Evolutionary conservation across 2,113 vertebrate species (phyloP), one percentile per base, ranked within the genome.

Genomic region (Melanostigma gelatinosum): DNA sequence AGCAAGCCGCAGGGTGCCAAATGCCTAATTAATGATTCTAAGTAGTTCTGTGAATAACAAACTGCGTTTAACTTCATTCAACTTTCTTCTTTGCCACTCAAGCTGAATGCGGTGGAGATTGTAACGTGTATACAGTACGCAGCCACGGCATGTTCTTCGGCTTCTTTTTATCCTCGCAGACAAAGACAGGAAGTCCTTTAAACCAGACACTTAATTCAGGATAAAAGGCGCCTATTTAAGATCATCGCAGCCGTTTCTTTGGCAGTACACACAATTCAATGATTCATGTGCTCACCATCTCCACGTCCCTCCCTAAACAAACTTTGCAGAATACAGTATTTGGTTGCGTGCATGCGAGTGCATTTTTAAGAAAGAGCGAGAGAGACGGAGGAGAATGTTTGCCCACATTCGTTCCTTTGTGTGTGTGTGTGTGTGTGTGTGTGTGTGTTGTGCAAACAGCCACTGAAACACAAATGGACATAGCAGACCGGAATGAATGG

Each of bases 241-340:
- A 77, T 32, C 50, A 68, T 80, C 67, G 68, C 65, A 76, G 68
- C 27, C 62, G 74, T 44, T 62, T 61, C 66, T 61, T 85, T 76
- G 70, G 55, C 40, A 32, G 20, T 6, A 86, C 83, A 76, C 86
- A 91, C 84, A 84, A 88, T 85, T 77, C 61, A 87, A 18, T 85
- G 54, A 76, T 69, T 71, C 67, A 70, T 68, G 34, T 54, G 63
- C 68, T 82, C 48, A 9, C 27, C 71, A 42, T 83, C 58, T 73
- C 70, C 54, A 10, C 22, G 72, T 80, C 77, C 52, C 85, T 87
- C 82, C 89, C 77, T 84, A 71, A 82, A 69, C 82, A 91, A 92
- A 89, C 82, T 18, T 79, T 83, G 63, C 78, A 89, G 85, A 85
- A 82, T 75, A 89, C 80, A 85, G 77, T 86, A 67, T 82, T 75